Base-by-base conservation (phyloP, 2,888 invertebrate species). In the Siphlonurus alternatus region DNA sequence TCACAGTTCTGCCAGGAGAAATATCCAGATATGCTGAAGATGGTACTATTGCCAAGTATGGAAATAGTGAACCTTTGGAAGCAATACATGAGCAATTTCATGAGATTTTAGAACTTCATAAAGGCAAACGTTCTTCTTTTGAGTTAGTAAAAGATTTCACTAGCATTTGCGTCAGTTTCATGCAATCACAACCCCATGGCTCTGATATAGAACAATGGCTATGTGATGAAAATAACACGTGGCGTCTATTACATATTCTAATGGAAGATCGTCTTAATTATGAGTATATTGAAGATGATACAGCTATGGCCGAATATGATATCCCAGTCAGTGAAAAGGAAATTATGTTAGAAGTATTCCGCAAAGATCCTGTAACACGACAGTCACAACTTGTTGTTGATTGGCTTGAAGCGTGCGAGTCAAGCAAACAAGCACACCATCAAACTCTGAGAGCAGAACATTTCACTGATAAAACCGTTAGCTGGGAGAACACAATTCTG, bases 401-500 rank as follows among this genome's bases (percentile, higher is more conserved):
- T 75, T 96, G 96, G 96, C 74, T 96, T 63, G 96, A 96, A 75
- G 83, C 85, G 53, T 89, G 87, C 73, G 88, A 91, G 20, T 75
- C 80, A 5, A 85, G 85, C 68, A 76, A 79, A 53, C 75, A 76
- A 2, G 71, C 74, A 63, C 71, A 75, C 62, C 72, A 69, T 15
- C 67, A 74, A 64, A 76, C 77, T 53, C 76, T 76, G 60, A 72
- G 82, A 65, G 78, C 85, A 15, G 81, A 86, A 65, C 86, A 89
- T 71, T 92, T 88, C 72, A 87, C 89, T 25, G 93, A 93, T 74
- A 81, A 81, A 70, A 86, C 89, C 63, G 82, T 91, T 60, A 89
- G 89, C 25, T 94, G 94, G 93, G 92, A 93, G 74, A 94, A 95
- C 73, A 93, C 94, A 1, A 78, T 94, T 22, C 89, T 91, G 75